Evolutionary conservation across 2,113 vertebrate species (phyloP), one percentile per base, ranked within the genome.

Genomic region (Oreocharis arfaki): DNA sequence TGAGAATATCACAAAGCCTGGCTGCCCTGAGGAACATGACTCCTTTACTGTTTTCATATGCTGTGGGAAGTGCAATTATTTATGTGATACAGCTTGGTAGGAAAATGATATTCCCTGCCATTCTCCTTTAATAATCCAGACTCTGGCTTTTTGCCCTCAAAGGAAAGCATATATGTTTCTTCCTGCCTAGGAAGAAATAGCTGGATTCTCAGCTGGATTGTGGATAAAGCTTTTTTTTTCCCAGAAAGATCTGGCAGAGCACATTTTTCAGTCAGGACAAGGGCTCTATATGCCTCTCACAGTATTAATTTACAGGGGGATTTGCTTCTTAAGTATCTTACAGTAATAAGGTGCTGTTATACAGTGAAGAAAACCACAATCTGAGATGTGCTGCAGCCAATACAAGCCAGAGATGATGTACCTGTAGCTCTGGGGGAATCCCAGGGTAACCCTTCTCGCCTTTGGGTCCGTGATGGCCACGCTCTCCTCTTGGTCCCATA

Each of bases 371-470:
- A 74, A 81, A 70, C 9, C 6, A 4, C 68, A 77, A 69, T 12
- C 7, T 37, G 55, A 84, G 42, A 60, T 84, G 16, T 44, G 7
- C 55, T 84, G n/a, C 33, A 68, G 52, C 46, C 35, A 93, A 15
- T 18, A 15, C 0, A 3, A 65, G 27, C 16, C 50, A 77, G 44
- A 93, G 32, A 39, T 63, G 70, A 79, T 90, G 39, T 97, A 98
- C 98, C 98, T 98, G 98, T 42, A 98, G 95, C 60, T 98, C 98
- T 23, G 98, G 98, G 2, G 98, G 98, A 74, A 98, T 90, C 10
- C 98, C 98, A 5, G 98, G 98, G 59, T 98, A 96, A 47, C 98
- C 98, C 63, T 98, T 98, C 84, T 98, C 98, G 81, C 98, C 98
- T 97, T 98, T 98, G 82, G 98, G 97, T 85, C 98, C 98, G 14